A percentile compares a stretch with the other conserved stretches of the same genome.
These are phyloP conservation scores for Silvanus unidentatus DNA, from an alignment of 2,888 invertebrate genomes.

Conservation along the genomic window DNA sequence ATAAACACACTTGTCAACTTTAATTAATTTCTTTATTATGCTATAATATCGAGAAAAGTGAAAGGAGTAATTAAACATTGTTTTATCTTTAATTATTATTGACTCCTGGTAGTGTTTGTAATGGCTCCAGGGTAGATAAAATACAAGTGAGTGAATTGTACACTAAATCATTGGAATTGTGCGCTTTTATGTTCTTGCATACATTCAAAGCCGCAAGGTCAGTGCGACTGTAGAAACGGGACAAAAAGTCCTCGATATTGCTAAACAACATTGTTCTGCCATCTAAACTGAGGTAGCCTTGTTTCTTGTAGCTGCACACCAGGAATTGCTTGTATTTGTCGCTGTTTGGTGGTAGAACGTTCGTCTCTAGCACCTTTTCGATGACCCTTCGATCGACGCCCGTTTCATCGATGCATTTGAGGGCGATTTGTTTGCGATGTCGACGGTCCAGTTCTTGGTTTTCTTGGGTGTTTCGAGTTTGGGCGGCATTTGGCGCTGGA, in stretches of 20 bases:
- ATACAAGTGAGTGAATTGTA: conserved; percentile 25
- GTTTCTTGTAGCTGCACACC: conserved; percentile 35
- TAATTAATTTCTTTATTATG: neutral
- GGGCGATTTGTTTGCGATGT: conserved; percentile 19
- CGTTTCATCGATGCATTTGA: conserved; percentile 28
- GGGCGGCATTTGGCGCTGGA: no score
- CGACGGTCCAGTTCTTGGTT: conserved; percentile 16
- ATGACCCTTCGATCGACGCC: conserved; percentile 25
- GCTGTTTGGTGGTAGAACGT: conserved; percentile 17
- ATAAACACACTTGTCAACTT: no score
- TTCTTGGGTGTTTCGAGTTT: neutral
- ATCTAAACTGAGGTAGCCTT: conserved; percentile 30
- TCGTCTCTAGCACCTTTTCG: conserved; percentile 19
- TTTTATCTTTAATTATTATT: neutral
- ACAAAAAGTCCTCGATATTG: conserved; percentile 29
- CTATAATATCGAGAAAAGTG: neutral
- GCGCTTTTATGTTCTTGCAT: conserved; percentile 18
- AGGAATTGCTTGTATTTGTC: conserved; percentile 31
- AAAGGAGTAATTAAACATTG: neutral
- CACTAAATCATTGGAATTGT: conserved; percentile 22
- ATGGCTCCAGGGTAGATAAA: conserved; percentile 3
- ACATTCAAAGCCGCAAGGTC: conserved; percentile 19
- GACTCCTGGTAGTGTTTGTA: no score
- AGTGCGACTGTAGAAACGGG: conserved; percentile 20
- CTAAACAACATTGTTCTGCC: conserved; percentile 31